phyloP scores from a whole-genome alignment of 2,113 vertebrate species.

The Crypturellus undulatus region DNA sequence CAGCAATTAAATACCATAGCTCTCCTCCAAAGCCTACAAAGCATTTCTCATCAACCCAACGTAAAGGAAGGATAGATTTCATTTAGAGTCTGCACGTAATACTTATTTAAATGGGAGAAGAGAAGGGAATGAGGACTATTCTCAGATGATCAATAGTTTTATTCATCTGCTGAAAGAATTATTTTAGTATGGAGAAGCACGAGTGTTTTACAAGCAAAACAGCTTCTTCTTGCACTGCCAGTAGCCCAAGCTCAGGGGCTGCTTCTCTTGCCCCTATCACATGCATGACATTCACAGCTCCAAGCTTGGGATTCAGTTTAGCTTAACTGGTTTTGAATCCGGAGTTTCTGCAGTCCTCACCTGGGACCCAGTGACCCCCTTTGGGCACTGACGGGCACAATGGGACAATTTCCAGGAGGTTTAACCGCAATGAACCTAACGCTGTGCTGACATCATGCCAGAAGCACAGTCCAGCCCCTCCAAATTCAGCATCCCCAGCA shows the following conservation, averaged over 20 bases:
- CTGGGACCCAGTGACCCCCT: too few species aligned
- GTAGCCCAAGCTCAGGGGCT: not conserved
- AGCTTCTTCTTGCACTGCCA: not conserved
- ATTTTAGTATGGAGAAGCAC: not conserved
- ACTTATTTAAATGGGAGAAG: not conserved
- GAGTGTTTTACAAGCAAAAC: not conserved
- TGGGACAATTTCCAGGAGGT: not conserved
- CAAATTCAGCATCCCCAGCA: not conserved
- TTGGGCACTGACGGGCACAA: not conserved
- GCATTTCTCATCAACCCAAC: not conserved
- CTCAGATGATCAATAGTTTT: not conserved
- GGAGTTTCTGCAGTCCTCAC: not conserved
- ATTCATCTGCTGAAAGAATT: not conserved
- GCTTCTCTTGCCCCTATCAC: not conserved
- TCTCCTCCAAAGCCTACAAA: not conserved
- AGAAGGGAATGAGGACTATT: not conserved
- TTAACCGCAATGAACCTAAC: not conserved
- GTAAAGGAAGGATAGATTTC: not conserved
- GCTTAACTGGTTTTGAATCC: not conserved
- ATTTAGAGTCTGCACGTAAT: not conserved
- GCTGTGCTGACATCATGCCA: not conserved
- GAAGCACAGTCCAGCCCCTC: not conserved
- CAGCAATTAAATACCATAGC: slow-evolving; percentile 44
- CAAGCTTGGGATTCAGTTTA: not conserved
- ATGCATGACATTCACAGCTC: not conserved